Percentiles rank a stretch among this genome's conserved stretches.
Evolutionary conservation across 2,888 invertebrate species (phyloP).

Genomic region (Macrophya alboannulata): DNA sequence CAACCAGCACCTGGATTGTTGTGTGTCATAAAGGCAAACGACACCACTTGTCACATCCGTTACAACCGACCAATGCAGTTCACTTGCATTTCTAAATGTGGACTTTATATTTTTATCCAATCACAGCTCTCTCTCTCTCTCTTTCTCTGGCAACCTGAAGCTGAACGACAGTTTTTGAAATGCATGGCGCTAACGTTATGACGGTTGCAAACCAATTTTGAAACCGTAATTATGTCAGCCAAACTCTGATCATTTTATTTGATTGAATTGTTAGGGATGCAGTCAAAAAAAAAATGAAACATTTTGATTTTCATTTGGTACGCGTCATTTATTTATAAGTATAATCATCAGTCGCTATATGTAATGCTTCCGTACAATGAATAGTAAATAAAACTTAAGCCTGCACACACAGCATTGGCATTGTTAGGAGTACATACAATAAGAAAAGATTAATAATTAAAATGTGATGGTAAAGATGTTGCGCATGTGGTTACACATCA

Average conservation of each 20-base stretch:
- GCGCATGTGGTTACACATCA: not conserved
- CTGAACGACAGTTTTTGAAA: not conserved
- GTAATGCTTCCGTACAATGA: not conserved
- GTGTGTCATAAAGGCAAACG: not conserved
- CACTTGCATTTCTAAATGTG: not conserved
- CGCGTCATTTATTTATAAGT: not conserved
- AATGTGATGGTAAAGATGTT: not conserved
- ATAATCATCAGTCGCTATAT: constrained; percentile 17
- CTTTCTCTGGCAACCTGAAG: too few species aligned
- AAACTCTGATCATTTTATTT: too few species aligned
- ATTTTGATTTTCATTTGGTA: not conserved
- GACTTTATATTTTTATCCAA: not conserved
- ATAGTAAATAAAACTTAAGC: not conserved
- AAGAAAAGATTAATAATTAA: not conserved
- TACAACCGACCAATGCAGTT: not conserved
- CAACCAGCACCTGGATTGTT: not conserved
- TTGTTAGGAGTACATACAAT: not conserved
- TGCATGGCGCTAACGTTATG: not conserved
- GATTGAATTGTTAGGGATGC: not conserved
- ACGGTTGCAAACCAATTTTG: not conserved
- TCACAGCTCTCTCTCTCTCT: not conserved
- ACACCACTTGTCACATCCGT: not conserved
- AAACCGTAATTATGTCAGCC: too few species aligned
- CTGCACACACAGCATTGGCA: not conserved
- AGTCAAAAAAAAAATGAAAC: not conserved